phyloP scores from a whole-genome alignment of 23 tunicate genomes.

The Botrylloides violaceus region DNA sequence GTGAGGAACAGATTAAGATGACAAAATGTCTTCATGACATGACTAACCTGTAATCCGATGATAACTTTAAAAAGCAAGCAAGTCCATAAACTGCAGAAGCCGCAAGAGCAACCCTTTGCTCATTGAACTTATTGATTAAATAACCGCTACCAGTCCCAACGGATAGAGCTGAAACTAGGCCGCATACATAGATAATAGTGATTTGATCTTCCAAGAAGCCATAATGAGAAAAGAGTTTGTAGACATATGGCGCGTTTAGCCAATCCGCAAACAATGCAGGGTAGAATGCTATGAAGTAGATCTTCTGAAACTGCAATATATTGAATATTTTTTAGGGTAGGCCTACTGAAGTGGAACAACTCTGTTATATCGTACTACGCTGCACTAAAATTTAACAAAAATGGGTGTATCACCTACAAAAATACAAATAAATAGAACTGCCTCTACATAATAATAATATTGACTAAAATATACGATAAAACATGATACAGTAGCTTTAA shows the following conservation, averaged over 20 bases:
- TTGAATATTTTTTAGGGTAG: no score
- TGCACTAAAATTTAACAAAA: no score
- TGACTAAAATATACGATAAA: no score
- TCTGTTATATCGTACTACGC: no score
- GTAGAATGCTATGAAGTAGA: constrained; percentile 48
- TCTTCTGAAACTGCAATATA: constrained; percentile 63
- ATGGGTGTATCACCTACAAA: no score
- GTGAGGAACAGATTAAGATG: background rate
- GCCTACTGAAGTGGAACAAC: no score
- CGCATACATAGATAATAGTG: constrained; percentile 88
- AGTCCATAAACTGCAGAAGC: constrained; percentile 47
- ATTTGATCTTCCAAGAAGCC: constrained; percentile 91
- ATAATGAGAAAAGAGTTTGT: constrained; percentile 65
- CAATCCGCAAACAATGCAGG: constrained; percentile 84
- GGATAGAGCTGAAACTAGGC: constrained; percentile 54
- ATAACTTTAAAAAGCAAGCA: constrained; percentile 64
- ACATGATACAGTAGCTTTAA: no score
- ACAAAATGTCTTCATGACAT: background rate
- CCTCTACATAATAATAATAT: no score
- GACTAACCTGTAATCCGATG: constrained; percentile 47
- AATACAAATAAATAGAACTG: no score
- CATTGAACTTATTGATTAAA: constrained; percentile 33
- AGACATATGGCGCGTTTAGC: constrained; percentile 96
- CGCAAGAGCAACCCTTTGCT: constrained; percentile 16
- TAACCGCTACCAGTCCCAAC: constrained; percentile 36